Base-by-base conservation (phyloP, 2,113 vertebrate species). In the Anarrhichthys ocellatus region DNA sequence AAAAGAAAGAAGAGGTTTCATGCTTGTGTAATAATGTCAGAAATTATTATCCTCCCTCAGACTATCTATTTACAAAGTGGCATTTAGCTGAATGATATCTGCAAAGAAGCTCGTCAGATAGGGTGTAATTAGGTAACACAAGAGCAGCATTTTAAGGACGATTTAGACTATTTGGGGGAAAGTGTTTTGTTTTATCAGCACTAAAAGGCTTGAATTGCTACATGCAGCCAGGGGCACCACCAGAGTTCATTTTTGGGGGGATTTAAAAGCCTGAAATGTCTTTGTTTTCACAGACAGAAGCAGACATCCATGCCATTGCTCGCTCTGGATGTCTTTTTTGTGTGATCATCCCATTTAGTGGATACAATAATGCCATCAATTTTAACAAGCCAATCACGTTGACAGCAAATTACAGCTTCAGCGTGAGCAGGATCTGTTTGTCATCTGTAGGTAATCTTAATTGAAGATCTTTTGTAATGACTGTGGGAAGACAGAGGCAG, bases 101-200 rank as follows among this genome's bases (percentile, higher is more conserved):
- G 76, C 42, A 59, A 15, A 70, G 76, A 58, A n/a, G 74, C 87
- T 52, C 46, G 62, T 40, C 72, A 61, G 58, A 81, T 48, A 27
- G 61, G 17, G 2, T 67, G 2, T 78, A 85, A 81, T 83, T 58
- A 77, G 82, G 67, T 22, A 76, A 70, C 63, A 85, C 15, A 22
- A 32, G 75, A 63, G 82, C 65, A n/a, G 22, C 14, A 78, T 79
- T 73, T 9, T 40, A 13, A 73, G 38, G 52, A 69, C 66, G 59
- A 80, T 82, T 82, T 17, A 44, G 66, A 62, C 78, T 64, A 17
- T 81, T 79, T 77, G 80, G 62, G 80, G 64, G 64, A 14, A 87
- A 83, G 83, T 90, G 76, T 83, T 74, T 70, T 71, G 80, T 83
- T 84, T 70, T 80, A 87, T 79, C 68, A 50, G 80, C 76, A 62